phyloP scores from a whole-genome alignment of 1,140 invertebrate genomes.

The Lasioglossum albipes region DNA sequence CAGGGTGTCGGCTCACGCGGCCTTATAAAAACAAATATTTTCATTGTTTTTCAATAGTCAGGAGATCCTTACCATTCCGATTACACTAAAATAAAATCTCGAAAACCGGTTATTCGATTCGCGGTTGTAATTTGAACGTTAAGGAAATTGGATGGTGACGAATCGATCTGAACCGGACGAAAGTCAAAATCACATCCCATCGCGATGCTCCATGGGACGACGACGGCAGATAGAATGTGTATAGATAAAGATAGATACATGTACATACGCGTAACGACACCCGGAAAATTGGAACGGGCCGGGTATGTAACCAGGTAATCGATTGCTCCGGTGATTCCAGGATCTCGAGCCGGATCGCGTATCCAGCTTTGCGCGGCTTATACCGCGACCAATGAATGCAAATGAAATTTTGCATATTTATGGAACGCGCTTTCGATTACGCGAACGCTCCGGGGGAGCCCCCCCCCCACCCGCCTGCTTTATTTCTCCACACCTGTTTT shows the following conservation, averaged over 20 bases:
- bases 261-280: neutral
- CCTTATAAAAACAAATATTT: too few species aligned
- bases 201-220: neutral
- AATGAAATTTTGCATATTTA: slow-evolving; percentile 5
- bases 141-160: neutral
- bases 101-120: neutral
- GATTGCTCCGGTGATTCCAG: slow-evolving; percentile 3
- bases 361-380: neutral
- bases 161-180: neutral
- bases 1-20: neutral
- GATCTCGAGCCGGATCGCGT: neutral
- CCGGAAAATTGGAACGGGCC: neutral
- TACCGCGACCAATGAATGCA: neutral
- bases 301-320: neutral
- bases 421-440: neutral
- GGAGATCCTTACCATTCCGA: too few species aligned
- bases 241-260: too few species aligned
- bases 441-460: neutral
- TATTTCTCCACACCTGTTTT: neutral
- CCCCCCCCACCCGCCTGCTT: neutral
- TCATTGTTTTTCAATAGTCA: too few species aligned
- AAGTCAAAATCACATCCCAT: neutral
- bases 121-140: neutral
- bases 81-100: too few species aligned
- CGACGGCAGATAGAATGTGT: too few species aligned